Conservation (phyloP, 2,797 vertebrate genomes). For the Chromis chromis region DNA sequence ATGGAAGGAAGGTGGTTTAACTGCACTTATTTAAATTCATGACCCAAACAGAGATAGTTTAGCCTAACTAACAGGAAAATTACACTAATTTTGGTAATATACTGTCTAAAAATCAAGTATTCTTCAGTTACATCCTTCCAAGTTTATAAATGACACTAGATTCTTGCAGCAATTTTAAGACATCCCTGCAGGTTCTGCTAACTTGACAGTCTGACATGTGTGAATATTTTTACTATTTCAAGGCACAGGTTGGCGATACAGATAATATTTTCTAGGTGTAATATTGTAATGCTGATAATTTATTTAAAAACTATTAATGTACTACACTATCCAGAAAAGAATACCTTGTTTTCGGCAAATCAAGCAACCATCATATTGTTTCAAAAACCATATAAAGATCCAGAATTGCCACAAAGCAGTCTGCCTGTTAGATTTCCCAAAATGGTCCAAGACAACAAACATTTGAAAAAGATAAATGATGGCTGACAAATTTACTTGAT, state of each 20-base stretch:
- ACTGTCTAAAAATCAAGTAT: no score
- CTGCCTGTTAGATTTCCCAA: background rate
- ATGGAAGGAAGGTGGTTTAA: background rate
- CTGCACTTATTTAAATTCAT: background rate
- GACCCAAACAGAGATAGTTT: conserved; percentile 1
- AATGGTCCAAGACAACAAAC: background rate
- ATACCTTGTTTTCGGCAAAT: background rate
- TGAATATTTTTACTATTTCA: no score
- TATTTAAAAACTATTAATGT: no score
- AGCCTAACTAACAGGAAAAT: background rate
- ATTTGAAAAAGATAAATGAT: background rate
- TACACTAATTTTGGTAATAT: background rate
- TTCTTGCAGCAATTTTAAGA: background rate
- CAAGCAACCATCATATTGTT: background rate
- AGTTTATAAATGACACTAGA: background rate
- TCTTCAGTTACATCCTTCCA: background rate
- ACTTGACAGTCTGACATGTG: no score
- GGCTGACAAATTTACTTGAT: background rate
- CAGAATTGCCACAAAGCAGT: background rate
- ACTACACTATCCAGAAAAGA: background rate
- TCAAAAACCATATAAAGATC: background rate
- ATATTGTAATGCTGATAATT: no score
- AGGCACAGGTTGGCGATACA: no score
- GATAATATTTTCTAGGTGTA: no score
- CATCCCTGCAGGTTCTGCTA: no score